These are phyloP conservation scores for Charadrius vociferus DNA, from an alignment of 2,113 vertebrate species.

Conservation along the genomic window DNA sequence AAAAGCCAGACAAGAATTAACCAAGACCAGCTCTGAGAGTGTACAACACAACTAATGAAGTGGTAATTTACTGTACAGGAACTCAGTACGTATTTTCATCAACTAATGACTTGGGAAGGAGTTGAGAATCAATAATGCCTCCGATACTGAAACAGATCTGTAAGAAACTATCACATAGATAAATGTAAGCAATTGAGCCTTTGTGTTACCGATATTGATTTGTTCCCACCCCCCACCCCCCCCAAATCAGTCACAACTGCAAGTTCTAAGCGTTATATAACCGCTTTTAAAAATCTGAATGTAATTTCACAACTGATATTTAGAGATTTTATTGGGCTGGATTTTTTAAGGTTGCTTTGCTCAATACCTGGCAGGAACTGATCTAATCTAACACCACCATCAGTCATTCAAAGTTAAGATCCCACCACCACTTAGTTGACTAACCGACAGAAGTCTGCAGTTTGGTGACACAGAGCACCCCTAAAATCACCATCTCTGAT, in stretches of 20 bases:
- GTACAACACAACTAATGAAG: background rate
- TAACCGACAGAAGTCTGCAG: background rate
- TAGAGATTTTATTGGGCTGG: background rate
- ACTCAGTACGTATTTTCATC: background rate
- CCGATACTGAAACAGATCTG: background rate
- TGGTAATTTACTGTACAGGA: slow-evolving; percentile 8
- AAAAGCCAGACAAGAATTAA: slow-evolving; percentile 13
- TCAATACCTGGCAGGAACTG: background rate
- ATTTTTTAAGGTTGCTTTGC: background rate
- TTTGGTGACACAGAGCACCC: background rate
- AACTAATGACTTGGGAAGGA: background rate
- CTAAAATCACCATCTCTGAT: background rate
- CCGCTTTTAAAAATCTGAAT: background rate
- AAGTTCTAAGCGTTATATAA: background rate
- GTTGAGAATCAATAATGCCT: background rate
- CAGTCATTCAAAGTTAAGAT: background rate
- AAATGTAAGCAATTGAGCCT: background rate
- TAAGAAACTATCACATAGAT: background rate
- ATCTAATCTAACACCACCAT: background rate
- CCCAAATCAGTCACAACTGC: background rate
- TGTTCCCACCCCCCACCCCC: background rate
- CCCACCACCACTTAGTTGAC: background rate
- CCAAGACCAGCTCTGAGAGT: background rate
- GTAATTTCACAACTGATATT: background rate
- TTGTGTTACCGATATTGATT: background rate